Evolutionary conservation across 2,888 invertebrate genomes (phyloP).

Genomic region (Sphaeridia pumilis): DNA sequence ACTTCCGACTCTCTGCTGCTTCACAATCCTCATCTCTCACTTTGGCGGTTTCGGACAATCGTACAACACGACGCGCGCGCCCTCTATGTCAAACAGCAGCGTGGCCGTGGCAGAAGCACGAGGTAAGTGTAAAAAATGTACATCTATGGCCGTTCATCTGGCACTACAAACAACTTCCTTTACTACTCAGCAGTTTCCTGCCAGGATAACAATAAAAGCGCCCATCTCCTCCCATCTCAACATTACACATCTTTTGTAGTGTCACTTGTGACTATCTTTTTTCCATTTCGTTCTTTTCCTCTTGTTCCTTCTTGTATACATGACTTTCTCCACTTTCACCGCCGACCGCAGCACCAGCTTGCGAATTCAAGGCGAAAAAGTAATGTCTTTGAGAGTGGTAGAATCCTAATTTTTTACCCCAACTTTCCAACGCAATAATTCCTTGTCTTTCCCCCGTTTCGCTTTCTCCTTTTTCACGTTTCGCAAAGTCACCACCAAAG

Average conservation of each 20-base stretch:
- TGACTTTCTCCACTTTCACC: neutral
- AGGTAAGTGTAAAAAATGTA: neutral
- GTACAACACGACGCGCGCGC: neutral
- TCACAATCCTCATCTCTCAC: neutral
- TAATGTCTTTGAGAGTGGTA: conserved; percentile 4
- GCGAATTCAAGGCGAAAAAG: neutral
- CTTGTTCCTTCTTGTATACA: neutral
- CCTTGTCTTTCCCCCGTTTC: neutral
- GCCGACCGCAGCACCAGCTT: neutral
- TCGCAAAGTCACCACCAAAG: neutral
- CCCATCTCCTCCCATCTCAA: neutral
- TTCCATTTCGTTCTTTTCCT: no score
- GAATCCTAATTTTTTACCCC: conserved; percentile 4
- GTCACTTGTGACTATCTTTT: no score
- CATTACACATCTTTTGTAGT: no score
- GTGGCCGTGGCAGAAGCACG: neutral
- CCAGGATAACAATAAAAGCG: neutral
- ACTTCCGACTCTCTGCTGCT: neutral
- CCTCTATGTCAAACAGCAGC: neutral
- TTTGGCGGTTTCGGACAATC: neutral
- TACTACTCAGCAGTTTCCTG: neutral
- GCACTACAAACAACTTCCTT: neutral
- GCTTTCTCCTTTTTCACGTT: neutral
- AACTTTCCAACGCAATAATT: neutral
- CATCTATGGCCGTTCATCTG: neutral